Conservation (phyloP, 2,113 vertebrate species). For the Hippocampus zosterae region DNA sequence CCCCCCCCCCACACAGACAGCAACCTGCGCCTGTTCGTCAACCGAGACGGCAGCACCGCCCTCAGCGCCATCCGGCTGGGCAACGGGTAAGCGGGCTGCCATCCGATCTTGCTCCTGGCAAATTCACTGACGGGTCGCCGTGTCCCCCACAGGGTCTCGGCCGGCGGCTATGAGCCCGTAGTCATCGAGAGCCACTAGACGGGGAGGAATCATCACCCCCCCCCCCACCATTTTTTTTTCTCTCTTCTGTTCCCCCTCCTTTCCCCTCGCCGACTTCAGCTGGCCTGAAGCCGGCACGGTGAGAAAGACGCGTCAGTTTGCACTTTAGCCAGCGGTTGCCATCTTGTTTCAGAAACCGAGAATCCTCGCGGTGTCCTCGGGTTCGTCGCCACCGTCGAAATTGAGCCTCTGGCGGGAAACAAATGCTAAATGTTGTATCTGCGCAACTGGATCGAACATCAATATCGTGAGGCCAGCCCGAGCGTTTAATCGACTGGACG, state of each 20-base stretch:
- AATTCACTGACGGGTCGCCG: neutral
- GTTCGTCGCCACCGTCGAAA: neutral
- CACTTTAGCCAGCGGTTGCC: conserved; percentile 55
- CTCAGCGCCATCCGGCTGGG: conserved; percentile 88
- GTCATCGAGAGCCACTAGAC: conserved; percentile 92
- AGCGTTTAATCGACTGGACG: no score
- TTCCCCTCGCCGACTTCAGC: conserved; percentile 50
- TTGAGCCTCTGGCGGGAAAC: neutral
- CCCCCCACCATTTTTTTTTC: no score
- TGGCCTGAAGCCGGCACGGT: conserved; percentile 49
- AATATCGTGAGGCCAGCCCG: neutral
- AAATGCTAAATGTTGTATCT: neutral
- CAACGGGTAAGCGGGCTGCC: conserved; percentile 75
- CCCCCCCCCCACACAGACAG: conserved; percentile 75
- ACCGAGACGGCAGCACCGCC: conserved; percentile 85
- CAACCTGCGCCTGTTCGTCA: conserved; percentile 92
- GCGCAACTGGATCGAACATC: neutral
- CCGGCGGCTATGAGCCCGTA: conserved; percentile 91
- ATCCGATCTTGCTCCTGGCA: neutral
- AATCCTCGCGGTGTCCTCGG: neutral
- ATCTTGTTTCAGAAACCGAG: neutral
- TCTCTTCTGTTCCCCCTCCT: neutral
- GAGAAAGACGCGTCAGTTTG: conserved; percentile 41
- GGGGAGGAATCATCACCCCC: neutral
- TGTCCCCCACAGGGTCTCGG: conserved; percentile 78